These are phyloP conservation scores for Oryctes rhinoceros DNA, from an alignment of 1,140 invertebrate species.

Conservation along the genomic window DNA sequence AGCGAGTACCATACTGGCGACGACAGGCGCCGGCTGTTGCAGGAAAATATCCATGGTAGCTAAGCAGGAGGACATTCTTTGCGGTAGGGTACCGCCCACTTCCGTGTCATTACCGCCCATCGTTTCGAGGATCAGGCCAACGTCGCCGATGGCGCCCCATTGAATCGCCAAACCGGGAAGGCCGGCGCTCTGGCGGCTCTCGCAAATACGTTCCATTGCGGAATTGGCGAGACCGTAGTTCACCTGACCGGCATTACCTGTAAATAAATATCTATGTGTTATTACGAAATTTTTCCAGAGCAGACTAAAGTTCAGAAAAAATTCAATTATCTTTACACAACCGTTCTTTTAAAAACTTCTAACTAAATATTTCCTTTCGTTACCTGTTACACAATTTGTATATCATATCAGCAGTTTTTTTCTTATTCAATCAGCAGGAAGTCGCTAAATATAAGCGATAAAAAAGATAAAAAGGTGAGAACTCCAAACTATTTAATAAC, in stretches of 20 bases:
- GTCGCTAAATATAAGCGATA: too few species aligned
- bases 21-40: slow-evolving; percentile 84
- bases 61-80: slow-evolving; percentile 90
- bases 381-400: too few species aligned
- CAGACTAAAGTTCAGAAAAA: too few species aligned
- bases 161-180: slow-evolving; percentile 89
- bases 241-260: slow-evolving; percentile 87
- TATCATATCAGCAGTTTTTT: too few species aligned
- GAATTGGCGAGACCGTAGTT: slow-evolving; percentile 98
- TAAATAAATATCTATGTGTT: neutral
- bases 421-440: too few species aligned
- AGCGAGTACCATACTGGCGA: slow-evolving; percentile 83
- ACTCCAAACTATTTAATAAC: neutral
- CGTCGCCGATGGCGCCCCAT: slow-evolving; percentile 98
- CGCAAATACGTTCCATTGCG: slow-evolving; percentile 93
- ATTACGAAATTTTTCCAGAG: too few species aligned
- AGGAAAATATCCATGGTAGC: slow-evolving; percentile 73
- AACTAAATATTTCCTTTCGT: too few species aligned
- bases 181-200: slow-evolving; percentile 81
- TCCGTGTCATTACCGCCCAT: slow-evolving; percentile 90
- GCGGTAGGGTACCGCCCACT: slow-evolving; percentile 91
- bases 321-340: too few species aligned
- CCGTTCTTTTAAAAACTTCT: too few species aligned
- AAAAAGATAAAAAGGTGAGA: too few species aligned
- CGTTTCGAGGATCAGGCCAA: slow-evolving; percentile 88